Base-by-base conservation (phyloP, 2,888 invertebrate species). In the Trisateles emortualis region DNA sequence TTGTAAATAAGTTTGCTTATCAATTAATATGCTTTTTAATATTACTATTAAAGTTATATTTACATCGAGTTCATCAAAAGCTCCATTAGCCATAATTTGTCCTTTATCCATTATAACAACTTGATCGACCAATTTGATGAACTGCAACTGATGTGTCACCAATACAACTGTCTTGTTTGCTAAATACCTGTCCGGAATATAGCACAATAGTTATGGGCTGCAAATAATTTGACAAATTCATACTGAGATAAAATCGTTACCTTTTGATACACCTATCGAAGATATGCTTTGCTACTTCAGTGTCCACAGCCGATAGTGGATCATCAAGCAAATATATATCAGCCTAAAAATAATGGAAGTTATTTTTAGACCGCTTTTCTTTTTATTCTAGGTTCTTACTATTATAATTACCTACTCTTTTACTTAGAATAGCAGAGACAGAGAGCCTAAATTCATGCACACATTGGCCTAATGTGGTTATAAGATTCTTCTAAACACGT, bases 101-200 rank as follows among this genome's bases (percentile, higher is more conserved):
- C 91, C 89, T 52, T 90, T 88, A 9, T 90, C 83, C 88, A 92
- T 82, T 10, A 92, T 86, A 0, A 92, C 78, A 11, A 92, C 93
- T 52, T 94, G 94, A 78, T 96, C 95, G 1, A 95, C 96, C 32
- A 94, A 90, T 69, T 95, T 95, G 6, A 96, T 88, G 68, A 96
- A 97, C 80, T 98, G 97, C 44, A 97, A 84, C 80, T 98, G 98
- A 89, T 98, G 97, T 0, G 97, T 98, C 2, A 97, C 95, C 49
- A 97, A 86, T 41, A 97, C 93, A 0, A 96, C 94, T 6, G 96
- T 95, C 79, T 96, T 96, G n/a, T 94, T 93, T 35, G 91, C 91
- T 50, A 97, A 83, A 69, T 93, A 90, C 59, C 92, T 92, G 59
- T 48, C 22, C 26, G 46, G 17, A 55, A 39, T 33, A 11, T 8